phyloP scores from a whole-genome alignment of 2,797 vertebrate genomes.

The Apodemus agrarius region DNA sequence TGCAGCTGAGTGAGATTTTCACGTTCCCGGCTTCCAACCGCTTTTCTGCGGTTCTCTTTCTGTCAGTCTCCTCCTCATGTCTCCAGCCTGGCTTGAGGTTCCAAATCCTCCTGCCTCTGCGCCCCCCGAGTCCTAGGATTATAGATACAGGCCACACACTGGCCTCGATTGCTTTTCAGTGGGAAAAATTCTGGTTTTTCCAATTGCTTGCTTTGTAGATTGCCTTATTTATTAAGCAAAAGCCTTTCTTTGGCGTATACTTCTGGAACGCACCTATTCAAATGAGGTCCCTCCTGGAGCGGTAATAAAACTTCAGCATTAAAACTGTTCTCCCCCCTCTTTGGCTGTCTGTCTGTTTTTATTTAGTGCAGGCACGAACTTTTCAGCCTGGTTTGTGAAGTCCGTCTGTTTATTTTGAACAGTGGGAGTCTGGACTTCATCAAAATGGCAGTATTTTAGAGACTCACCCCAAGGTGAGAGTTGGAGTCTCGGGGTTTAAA shows the following conservation, averaged over 20 bases:
- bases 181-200: conserved; percentile 54
- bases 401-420: conserved; percentile 56
- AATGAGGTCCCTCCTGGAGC: neutral
- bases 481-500: neutral
- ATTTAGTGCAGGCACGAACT: neutral
- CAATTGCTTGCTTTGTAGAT: conserved; percentile 62
- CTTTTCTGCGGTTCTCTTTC: conserved; percentile 6
- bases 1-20: neutral
- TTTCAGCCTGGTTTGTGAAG: conserved; percentile 30
- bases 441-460: conserved; percentile 13
- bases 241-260: conserved; percentile 66
- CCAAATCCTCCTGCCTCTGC: neutral
- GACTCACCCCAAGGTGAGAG: neutral
- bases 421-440: conserved; percentile 57
- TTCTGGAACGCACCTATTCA: conserved; percentile 64
- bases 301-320: neutral
- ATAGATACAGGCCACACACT: neutral
- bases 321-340: neutral
- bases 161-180: neutral
- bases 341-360: conserved; percentile 34
- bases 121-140: neutral
- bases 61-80: neutral
- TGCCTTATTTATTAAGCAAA: conserved; percentile 60
- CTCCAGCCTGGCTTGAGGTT: neutral
- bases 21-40: neutral